phyloP scores from a whole-genome alignment of 2,797 vertebrate genomes.

The Myotis planiceps region DNA sequence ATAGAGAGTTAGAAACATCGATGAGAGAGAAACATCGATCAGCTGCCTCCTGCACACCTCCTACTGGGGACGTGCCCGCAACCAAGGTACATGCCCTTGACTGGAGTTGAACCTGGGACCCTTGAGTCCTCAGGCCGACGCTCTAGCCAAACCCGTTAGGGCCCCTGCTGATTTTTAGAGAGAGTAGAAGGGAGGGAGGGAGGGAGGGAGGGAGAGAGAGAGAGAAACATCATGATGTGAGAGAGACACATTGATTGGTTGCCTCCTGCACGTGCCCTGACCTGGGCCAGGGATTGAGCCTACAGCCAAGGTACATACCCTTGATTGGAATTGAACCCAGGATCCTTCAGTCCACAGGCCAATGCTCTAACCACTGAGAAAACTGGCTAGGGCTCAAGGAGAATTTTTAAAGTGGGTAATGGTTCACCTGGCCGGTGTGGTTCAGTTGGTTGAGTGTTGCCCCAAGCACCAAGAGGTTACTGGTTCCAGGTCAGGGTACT shows the following conservation, averaged over 20 bases:
- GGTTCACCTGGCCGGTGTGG: not conserved
- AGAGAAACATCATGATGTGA: not conserved
- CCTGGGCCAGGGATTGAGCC: not conserved
- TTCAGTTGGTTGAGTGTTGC: not conserved
- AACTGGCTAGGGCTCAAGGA: not conserved
- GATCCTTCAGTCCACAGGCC: not conserved
- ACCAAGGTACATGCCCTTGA: no score
- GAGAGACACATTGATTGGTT: not conserved
- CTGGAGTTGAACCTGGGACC: no score
- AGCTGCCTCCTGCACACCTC: no score
- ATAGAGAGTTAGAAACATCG: no score
- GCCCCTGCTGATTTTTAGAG: not conserved
- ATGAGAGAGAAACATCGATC: no score
- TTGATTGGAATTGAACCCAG: not conserved
- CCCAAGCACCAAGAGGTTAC: no score
- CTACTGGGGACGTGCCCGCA: no score
- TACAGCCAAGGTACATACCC: not conserved
- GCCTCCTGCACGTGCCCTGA: not conserved
- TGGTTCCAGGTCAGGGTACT: no score
- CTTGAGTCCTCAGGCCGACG: no score
- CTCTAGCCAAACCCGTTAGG: no score
- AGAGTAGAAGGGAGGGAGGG: not conserved
- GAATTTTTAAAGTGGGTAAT: not conserved
- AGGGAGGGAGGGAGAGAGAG: no score
- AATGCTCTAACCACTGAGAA: not conserved